These are phyloP conservation scores for Spinibarbus caldwelli DNA, from an alignment of 2,797 vertebrate genomes.

Conservation along the genomic window DNA sequence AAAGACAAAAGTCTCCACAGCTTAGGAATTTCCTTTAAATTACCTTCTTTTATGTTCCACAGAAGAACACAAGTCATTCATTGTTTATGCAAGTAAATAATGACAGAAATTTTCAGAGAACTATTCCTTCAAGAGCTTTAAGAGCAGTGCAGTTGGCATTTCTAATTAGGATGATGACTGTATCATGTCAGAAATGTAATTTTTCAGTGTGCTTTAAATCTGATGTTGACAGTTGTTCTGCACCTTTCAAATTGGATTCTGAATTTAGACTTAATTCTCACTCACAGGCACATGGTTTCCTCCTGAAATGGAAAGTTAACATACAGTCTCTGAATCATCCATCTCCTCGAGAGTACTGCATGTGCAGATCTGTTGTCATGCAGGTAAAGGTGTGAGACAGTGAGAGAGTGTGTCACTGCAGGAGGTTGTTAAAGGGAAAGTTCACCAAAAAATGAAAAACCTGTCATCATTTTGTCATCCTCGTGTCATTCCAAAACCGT, in stretches of 20 bases:
- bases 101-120: neutral
- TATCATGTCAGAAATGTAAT: neutral
- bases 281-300: constrained; percentile 31
- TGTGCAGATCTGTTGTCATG: constrained; percentile 35
- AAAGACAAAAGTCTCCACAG: neutral
- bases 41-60: neutral
- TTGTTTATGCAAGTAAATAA: neutral
- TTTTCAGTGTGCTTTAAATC: constrained; percentile 4
- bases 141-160: neutral
- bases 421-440: neutral
- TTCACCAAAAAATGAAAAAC: neutral
- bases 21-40: neutral
- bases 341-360: constrained; percentile 3
- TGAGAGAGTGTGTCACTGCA: constrained; percentile 9
- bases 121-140: neutral
- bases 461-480: neutral
- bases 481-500: neutral
- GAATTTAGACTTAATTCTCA: constrained; percentile 38
- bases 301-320: constrained; percentile 24
- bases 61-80: neutral
- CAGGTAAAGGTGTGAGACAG: constrained; percentile 43
- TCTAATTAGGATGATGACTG: neutral
- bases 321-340: constrained; percentile 39
- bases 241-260: constrained; percentile 19
- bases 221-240: neutral